These are phyloP conservation scores for Eulacestoma nigropectus DNA, from an alignment of 2,113 vertebrate species.

Conservation along the genomic window DNA sequence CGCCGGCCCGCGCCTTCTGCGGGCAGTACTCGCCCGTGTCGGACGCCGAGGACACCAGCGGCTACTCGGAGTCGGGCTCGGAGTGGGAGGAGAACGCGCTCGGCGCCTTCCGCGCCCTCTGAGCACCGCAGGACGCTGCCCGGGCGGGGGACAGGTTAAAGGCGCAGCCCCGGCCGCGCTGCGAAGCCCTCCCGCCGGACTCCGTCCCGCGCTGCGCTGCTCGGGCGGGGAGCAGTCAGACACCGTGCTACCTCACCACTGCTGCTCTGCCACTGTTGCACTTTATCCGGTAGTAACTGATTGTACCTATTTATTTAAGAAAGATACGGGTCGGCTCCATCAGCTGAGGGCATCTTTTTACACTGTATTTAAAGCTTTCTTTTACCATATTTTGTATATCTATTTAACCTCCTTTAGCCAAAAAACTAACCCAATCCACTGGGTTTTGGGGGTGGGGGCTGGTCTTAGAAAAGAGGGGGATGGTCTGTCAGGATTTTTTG, in stretches of 20 bases:
- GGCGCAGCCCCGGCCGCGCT: not conserved
- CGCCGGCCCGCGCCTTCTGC: slow-evolving; percentile 20
- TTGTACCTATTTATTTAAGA: slow-evolving; percentile 41
- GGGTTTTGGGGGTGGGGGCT: not conserved
- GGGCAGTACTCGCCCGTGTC: slow-evolving; percentile 70
- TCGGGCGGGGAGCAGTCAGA: not conserved
- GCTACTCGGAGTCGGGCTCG: slow-evolving; percentile 75
- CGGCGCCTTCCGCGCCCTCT: slow-evolving; percentile 59
- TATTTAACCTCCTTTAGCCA: not conserved
- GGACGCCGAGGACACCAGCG: slow-evolving; percentile 63
- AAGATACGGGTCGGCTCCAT: not conserved
- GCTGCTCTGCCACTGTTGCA: slow-evolving; percentile 8
- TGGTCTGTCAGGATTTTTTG: not conserved
- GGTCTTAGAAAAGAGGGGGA: not conserved
- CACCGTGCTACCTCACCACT: not conserved
- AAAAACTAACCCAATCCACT: not conserved
- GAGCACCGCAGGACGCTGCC: not conserved
- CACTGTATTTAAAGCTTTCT: not conserved
- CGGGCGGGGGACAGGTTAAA: fast-evolving
- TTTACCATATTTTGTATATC: not conserved
- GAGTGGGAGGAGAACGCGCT: slow-evolving; percentile 83
- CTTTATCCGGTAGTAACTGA: slow-evolving; percentile 6
- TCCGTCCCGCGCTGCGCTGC: not conserved
- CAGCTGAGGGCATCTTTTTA: not conserved
- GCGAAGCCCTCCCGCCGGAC: too few relatives aligned